A percentile compares a stretch with the other conserved stretches of the same genome.
These are phyloP conservation scores for Sus cebifrons DNA, from an alignment of 2,797 vertebrate genomes.

Conservation along the genomic window DNA sequence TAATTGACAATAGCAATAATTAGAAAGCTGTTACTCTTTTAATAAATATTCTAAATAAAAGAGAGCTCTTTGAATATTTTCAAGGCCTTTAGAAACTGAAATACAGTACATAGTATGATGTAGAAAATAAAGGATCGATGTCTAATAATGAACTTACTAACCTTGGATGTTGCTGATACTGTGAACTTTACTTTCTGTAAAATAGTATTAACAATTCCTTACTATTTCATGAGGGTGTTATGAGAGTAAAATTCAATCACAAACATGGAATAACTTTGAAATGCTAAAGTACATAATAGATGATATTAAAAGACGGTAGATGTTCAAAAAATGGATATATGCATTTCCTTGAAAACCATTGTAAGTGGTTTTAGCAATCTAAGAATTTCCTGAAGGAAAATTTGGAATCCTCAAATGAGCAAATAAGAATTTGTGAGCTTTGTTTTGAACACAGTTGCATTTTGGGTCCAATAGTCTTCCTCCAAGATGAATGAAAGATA, in stretches of 20 bases:
- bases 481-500: background rate
- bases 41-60: background rate
- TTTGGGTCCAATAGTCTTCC: background rate
- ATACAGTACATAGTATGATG: background rate
- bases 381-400: background rate
- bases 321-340: background rate
- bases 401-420: background rate
- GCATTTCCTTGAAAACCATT: background rate
- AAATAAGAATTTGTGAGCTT: background rate
- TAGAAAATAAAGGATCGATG: background rate
- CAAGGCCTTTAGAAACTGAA: constrained; percentile 9
- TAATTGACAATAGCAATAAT: background rate
- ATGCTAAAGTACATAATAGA: background rate
- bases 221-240: background rate
- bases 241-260: background rate
- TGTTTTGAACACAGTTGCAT: background rate
- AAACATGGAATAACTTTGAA: background rate
- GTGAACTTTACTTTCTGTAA: background rate
- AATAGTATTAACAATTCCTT: background rate
- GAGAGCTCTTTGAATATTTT: background rate
- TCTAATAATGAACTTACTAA: background rate
- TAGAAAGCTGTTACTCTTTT: background rate
- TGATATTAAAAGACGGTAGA: background rate
- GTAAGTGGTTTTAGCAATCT: background rate
- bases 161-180: background rate